Evolutionary conservation across 2,888 invertebrate species (phyloP), one percentile per base, ranked within the genome.

Genomic region (Microdon myrmicae): DNA sequence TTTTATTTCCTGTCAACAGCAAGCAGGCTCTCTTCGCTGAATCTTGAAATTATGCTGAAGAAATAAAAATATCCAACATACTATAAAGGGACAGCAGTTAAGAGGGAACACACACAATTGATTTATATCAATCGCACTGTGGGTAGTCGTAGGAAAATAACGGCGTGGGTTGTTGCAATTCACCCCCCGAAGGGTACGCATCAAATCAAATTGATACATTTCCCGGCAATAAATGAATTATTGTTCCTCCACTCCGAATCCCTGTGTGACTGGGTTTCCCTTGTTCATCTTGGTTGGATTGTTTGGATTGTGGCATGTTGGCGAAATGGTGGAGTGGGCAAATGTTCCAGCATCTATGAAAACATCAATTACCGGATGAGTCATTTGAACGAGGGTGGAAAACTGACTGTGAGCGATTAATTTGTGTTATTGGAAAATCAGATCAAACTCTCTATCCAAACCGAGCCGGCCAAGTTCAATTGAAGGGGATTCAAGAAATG

Each of bases 121-220:
- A n/a, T n/a, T n/a, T n/a, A n/a, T n/a, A n/a, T n/a, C n/a, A n/a
- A n/a, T n/a, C n/a, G n/a, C n/a, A n/a, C n/a, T n/a, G n/a, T n/a
- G n/a, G n/a, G n/a, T n/a, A n/a, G n/a, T n/a, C n/a, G n/a, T n/a
- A n/a, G n/a, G n/a, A n/a, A n/a, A n/a, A n/a, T n/a, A n/a, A n/a
- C n/a, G n/a, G n/a, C n/a, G n/a, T n/a, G n/a, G n/a, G n/a, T n/a
- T n/a, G n/a, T n/a, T n/a, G n/a, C n/a, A n/a, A n/a, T n/a, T 16
- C 48, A 16, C 44, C 58, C 51, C 49, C 25, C 8, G 13, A 35
- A 10, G 17, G 38, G 56, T 51, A 58, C n/a, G n/a, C 58, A 64
- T 58, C 64, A 58, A 53, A 64, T 64, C 47, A 58, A 64, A 64
- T 64, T 64, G 64, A 64, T 64, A 64, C 58, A 58, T 64, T 64